Base-by-base conservation (phyloP, 2,797 vertebrate genomes). In the Tarsius wallacei region DNA sequence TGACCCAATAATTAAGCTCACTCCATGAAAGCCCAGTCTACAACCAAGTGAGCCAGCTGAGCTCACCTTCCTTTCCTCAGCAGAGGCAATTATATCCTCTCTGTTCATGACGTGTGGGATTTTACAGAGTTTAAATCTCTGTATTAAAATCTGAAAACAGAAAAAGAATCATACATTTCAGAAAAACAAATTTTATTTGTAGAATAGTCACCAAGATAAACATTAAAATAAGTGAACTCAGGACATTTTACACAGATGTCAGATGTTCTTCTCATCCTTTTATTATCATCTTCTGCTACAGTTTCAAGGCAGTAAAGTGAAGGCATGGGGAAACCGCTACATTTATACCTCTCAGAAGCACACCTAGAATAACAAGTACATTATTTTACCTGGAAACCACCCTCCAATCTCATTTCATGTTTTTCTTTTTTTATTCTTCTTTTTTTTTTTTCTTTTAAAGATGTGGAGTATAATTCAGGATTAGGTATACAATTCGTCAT, bases 161-260 rank as follows among this genome's bases (percentile, higher is more conserved):
- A 86, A 66, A 47, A 12, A 33, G 78, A 83, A 5, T 53, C 63
- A 86, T 42, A 73, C 1, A 71, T 90, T 91, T 85, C 33, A 85
- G 55, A 82, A 90, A 96, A 97, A n/a, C 63, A 53, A 33, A 26
- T 55, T 68, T 97, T 87, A 88, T 93, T 98, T 90, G 17, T 24
- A 85, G 36, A 91, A 11, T 33, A 71, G 63, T 93, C 53, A 51
- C 33, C 36, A 80, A 88, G 51, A 78, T 17, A 89, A 81, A 85
- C 47, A 91, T 70, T 61, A 84, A 86, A 87, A 90, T 61, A 83
- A 94, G 33, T 51, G 85, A 90, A 15, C 66, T 71, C n/a, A 83
- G 64, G 49, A 87, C 42, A 93, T 92, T 85, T 90, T 95, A 74
- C 36, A 95, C 33, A 85, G 16, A 42, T 42, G 42, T 70, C 24